Base-by-base conservation (phyloP, 2,113 vertebrate species). In the Struthio camelus region DNA sequence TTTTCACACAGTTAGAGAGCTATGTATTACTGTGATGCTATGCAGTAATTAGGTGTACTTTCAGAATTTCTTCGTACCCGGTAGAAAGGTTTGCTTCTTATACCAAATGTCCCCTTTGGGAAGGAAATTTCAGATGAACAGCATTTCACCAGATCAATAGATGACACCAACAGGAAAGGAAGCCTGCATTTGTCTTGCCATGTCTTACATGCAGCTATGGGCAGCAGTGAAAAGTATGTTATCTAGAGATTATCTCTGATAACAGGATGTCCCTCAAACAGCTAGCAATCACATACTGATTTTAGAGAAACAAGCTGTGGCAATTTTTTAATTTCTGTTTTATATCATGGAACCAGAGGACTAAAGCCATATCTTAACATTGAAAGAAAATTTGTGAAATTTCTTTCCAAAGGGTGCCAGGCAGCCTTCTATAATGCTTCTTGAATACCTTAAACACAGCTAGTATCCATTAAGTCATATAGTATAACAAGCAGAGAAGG, bases 161-260 rank as follows among this genome's bases (percentile, higher is more conserved):
- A 36, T 87, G 87, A 92, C 75, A 96, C 91, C 92, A 93, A 77
- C 6, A 92, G 85, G 58, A 93, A 87, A 94, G 94, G 85, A 94
- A 95, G 48, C 73, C 65, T 87, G 73, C 50, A 69, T 91, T 96
- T 94, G 85, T 95, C 87, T 93, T 90, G 73, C 80, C 0, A 0
- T 92, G 94, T 94, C 83, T 71, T 94, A 93, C 93, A 96, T 40
- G 78, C 66, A 96, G 85, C 89, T 95, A 76, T 91, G 85, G 91
- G 96, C 97, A 87, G 86, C 19, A 83, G 83, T 88, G 48, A 48
- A 90, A 85, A 81, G 53, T 72, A 69, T 53, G 61, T 93, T 96
- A 94, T 91, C 92, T 82, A 25, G 81, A 95, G 92, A 95, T 89
- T 67, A 81, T 87, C 61, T 92, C 70, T 66, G 89, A 95, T 94